phyloP scores from a whole-genome alignment of 1,140 invertebrate species.

The Drosophila yakuba region DNA sequence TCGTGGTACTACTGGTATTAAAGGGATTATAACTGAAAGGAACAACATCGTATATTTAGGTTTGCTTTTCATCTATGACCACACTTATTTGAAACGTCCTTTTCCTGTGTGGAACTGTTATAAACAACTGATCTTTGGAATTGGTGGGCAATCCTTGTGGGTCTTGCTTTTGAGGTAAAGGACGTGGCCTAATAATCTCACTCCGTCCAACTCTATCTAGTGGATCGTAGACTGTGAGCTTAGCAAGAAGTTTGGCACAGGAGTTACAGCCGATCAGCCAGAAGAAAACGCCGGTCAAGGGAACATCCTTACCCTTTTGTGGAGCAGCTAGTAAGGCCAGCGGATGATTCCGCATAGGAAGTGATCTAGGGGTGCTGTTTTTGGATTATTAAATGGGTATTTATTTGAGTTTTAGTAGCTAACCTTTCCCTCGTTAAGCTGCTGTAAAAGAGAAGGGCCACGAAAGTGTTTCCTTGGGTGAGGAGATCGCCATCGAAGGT shows the following conservation, averaged over 20 bases:
- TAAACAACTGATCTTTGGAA: neutral
- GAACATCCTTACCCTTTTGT: neutral
- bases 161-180: neutral
- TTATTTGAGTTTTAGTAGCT: neutral
- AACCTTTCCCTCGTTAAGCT: neutral
- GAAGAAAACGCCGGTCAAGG: neutral
- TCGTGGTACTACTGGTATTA: neutral
- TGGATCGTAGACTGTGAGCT: slow-evolving; percentile 12
- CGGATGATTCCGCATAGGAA: neutral
- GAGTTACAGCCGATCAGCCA: slow-evolving; percentile 5
- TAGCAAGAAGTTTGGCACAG: neutral
- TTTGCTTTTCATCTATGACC: neutral
- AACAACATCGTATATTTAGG: neutral
- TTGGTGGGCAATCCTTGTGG: neutral
- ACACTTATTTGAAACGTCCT: neutral
- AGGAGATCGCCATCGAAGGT: neutral
- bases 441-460: slow-evolving; percentile 4
- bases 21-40: neutral
- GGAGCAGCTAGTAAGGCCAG: slow-evolving; percentile 3
- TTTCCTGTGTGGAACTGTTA: neutral
- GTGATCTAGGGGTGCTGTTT: neutral
- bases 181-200: neutral
- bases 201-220: neutral
- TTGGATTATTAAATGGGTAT: neutral
- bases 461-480: slow-evolving; percentile 2